Conservation (phyloP, 2,113 vertebrate genomes). For the Cervus canadensis region DNA sequence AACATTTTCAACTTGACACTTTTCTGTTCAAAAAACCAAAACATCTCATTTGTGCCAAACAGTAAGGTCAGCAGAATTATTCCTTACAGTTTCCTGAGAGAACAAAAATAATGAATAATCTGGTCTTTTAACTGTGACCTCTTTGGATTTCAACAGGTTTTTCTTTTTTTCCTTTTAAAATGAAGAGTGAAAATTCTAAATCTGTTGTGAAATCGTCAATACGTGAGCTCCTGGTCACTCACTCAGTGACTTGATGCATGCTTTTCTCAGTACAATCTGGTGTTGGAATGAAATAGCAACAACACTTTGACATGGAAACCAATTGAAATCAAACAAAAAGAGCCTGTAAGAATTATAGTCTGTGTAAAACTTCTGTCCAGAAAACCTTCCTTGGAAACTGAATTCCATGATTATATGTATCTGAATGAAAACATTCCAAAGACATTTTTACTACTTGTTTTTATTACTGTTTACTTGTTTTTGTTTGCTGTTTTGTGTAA, state of each 20-base stretch:
- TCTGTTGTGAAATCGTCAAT: not conserved
- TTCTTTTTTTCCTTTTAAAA: not conserved
- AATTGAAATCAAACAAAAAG: not conserved
- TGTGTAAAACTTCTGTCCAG: not conserved
- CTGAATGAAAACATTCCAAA: constrained; percentile 15
- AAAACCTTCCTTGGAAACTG: not conserved
- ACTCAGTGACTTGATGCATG: not conserved
- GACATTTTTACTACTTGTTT: not conserved
- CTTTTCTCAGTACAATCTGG: not conserved
- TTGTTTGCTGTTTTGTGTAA: not conserved
- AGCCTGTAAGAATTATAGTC: not conserved
- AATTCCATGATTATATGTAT: constrained; percentile 3
- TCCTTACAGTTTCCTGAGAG: not conserved
- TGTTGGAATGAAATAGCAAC: not conserved
- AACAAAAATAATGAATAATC: not conserved
- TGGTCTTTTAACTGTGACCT: not conserved
- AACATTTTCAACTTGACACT: constrained; percentile 39
- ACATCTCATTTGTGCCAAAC: not conserved
- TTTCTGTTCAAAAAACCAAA: constrained; percentile 5
- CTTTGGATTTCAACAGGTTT: not conserved
- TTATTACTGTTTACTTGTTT: not conserved
- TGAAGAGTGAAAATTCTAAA: not conserved
- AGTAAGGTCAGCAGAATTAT: not conserved
- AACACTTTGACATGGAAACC: not conserved
- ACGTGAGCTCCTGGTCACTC: not conserved